Evolutionary conservation across 2,797 vertebrate genomes (phyloP).

Genomic region (Hybognathus amarus): DNA sequence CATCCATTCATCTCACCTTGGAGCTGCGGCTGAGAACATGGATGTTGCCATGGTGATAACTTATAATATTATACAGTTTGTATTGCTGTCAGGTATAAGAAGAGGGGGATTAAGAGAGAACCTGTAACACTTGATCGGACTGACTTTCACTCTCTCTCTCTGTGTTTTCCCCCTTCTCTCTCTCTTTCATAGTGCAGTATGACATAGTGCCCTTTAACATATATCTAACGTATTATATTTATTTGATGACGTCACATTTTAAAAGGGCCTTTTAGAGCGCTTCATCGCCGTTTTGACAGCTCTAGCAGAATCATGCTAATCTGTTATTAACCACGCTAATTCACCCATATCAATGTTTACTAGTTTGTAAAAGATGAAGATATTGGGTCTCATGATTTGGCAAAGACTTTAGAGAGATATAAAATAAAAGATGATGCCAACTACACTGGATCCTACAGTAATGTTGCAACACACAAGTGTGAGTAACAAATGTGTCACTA

Average conservation of each 20-base stretch:
- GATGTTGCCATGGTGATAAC: conserved; percentile 35
- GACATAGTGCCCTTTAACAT: neutral
- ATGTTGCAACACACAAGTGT: too few species aligned
- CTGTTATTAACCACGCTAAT: conserved; percentile 13
- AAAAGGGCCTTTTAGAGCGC: conserved; percentile 6
- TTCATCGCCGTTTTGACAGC: conserved; percentile 53
- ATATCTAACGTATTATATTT: neutral
- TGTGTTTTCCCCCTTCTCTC: neutral
- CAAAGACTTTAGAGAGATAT: too few species aligned
- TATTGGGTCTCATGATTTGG: neutral
- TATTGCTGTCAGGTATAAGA: conserved; percentile 34
- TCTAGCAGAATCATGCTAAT: conserved; percentile 48
- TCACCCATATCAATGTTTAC: conserved; percentile 15
- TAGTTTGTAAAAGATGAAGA: neutral
- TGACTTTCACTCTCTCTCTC: neutral
- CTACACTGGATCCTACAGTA: too few species aligned
- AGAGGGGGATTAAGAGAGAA: conserved; percentile 10
- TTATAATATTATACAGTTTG: conserved; percentile 34
- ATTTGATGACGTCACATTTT: neutral
- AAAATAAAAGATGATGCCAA: too few species aligned
- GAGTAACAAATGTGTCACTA: too few species aligned
- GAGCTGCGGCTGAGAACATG: conserved; percentile 5
- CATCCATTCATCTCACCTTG: conserved; percentile 52
- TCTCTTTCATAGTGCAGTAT: neutral
- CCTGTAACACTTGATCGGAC: neutral